Percentiles rank a stretch among this genome's conserved stretches.
phyloP scores from a whole-genome alignment of 2,888 invertebrate species.

The Plebejus melissa region DNA sequence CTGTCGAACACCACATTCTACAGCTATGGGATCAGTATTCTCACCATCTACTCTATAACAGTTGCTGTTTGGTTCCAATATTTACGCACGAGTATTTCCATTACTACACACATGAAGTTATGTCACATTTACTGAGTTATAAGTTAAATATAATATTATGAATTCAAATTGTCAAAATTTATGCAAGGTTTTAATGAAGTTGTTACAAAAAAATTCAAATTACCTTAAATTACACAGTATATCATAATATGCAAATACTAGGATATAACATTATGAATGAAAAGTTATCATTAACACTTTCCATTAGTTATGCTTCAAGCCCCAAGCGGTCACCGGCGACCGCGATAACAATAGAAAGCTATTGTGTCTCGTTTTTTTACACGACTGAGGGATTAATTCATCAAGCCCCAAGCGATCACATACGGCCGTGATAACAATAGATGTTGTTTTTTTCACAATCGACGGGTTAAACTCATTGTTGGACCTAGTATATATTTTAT shows the following conservation, averaged over 20 bases:
- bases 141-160: neutral
- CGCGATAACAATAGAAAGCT: too few species aligned
- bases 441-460: too few species aligned
- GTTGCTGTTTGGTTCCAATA: too few species aligned
- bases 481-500: too few species aligned
- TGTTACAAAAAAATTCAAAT: neutral
- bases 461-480: neutral
- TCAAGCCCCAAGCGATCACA: too few species aligned
- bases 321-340: too few species aligned
- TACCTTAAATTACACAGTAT: neutral
- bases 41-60: too few species aligned
- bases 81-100: neutral
- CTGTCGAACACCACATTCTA: too few species aligned
- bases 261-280: slow-evolving; percentile 6
- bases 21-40: too few species aligned
- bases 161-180: neutral
- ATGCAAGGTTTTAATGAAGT: neutral
- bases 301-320: neutral
- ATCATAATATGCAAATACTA: slow-evolving; percentile 3
- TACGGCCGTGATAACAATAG: too few species aligned
- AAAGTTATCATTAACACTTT: neutral
- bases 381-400: too few species aligned
- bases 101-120: neutral
- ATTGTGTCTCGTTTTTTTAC: too few species aligned
- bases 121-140: neutral